phyloP scores from a whole-genome alignment of 2,113 vertebrate species.

The Grantiella picta region DNA sequence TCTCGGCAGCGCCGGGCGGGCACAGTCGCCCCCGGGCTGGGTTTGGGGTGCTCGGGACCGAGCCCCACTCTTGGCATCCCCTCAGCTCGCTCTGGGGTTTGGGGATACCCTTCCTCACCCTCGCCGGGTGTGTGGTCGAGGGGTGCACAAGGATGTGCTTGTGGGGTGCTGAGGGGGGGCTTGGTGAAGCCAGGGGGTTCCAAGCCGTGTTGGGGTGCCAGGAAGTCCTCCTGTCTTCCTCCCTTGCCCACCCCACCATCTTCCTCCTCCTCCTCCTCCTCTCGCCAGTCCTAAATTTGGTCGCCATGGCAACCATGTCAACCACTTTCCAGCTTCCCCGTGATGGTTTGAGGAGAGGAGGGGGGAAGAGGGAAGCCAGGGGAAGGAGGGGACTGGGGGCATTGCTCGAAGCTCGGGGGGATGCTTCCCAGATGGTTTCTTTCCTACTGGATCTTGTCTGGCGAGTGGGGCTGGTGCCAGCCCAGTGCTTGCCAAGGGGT shows the following conservation, averaged over 20 bases:
- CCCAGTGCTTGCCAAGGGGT: background rate
- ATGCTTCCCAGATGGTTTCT: background rate
- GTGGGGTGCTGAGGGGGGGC: background rate
- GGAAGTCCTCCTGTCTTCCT: background rate
- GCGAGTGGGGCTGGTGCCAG: background rate
- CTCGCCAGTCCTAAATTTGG: slow-evolving; percentile 69
- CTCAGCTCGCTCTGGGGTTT: background rate
- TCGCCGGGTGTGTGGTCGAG: rapidly evolving
- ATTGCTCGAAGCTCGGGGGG: background rate
- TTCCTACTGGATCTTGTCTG: background rate
- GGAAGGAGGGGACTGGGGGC: background rate
- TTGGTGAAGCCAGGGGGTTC: background rate
- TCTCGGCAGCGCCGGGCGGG: background rate
- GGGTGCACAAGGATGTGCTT: background rate
- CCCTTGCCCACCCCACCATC: background rate
- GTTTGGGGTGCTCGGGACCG: background rate
- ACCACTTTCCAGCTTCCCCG: slow-evolving; percentile 72
- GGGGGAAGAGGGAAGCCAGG: background rate
- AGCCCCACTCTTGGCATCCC: background rate
- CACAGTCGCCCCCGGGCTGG: background rate
- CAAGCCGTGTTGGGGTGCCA: background rate
- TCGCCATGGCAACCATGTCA: slow-evolving; percentile 78
- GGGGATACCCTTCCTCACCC: background rate
- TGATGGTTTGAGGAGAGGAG: slow-evolving; percentile 67
- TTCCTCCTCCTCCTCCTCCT: slow-evolving; percentile 22